phyloP scores from a whole-genome alignment of 2,113 vertebrate species.

The Xenopus laevis region DNA sequence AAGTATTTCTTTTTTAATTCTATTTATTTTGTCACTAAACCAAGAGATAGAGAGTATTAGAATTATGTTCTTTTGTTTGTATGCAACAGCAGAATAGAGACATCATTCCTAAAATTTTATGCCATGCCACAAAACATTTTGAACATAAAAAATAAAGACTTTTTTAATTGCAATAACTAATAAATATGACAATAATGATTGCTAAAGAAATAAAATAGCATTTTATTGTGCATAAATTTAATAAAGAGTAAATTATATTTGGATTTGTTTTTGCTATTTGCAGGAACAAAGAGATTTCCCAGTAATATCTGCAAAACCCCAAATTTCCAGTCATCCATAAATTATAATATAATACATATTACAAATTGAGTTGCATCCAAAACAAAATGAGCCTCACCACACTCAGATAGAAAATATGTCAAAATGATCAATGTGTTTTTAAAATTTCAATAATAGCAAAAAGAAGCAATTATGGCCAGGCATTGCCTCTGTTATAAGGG shows the following conservation, averaged over 20 bases:
- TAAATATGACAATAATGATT: background rate
- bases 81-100: too few species aligned
- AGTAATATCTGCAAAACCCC: slow-evolving; percentile 37
- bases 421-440: slow-evolving; percentile 47
- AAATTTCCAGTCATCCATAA: slow-evolving; percentile 44
- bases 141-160: background rate
- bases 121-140: background rate
- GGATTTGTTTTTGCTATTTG: slow-evolving; percentile 20
- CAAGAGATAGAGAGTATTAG: too few species aligned
- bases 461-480: slow-evolving; percentile 44
- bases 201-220: background rate
- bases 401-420: slow-evolving; percentile 44
- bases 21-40: too few species aligned
- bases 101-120: background rate
- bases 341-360: slow-evolving; percentile 46
- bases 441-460: slow-evolving; percentile 47
- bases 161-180: background rate
- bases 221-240: background rate
- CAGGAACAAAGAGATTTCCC: slow-evolving; percentile 35
- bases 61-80: too few species aligned
- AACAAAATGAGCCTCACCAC: slow-evolving; percentile 45
- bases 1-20: too few species aligned
- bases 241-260: background rate
- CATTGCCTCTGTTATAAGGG: slow-evolving; percentile 37
- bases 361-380: slow-evolving; percentile 47